Percentiles rank a stretch among this genome's conserved stretches.
phyloP scores from a whole-genome alignment of 2,113 vertebrate species.

The Pterocles orientalis region DNA sequence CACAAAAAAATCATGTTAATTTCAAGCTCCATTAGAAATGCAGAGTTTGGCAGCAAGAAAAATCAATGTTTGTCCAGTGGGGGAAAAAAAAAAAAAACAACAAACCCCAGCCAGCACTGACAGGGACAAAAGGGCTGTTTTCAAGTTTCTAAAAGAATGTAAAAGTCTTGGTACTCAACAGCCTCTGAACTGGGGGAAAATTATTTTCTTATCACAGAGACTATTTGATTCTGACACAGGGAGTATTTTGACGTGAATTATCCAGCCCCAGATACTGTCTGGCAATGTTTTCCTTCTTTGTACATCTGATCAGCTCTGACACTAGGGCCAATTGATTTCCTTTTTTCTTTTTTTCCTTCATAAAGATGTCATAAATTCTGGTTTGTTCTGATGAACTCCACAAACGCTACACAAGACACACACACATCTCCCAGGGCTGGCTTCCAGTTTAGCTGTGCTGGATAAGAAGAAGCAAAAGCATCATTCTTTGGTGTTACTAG shows the following conservation, averaged over 20 bases:
- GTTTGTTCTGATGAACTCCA: constrained; percentile 45
- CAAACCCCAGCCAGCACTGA: not conserved
- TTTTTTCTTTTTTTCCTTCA: not conserved
- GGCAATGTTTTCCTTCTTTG: constrained; percentile 31
- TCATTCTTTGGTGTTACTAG: not conserved
- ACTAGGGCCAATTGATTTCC: constrained; percentile 51
- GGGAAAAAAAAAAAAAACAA: not conserved
- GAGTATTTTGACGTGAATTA: constrained; percentile 34
- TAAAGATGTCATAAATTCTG: constrained; percentile 50
- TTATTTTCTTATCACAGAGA: constrained; percentile 39
- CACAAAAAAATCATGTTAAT: constrained; percentile 58
- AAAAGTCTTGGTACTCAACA: constrained; percentile 24
- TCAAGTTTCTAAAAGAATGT: constrained; percentile 17
- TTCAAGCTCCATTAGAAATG: constrained; percentile 76
- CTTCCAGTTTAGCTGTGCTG: not conserved
- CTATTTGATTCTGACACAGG: constrained; percentile 30
- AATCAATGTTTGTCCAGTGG: constrained; percentile 73
- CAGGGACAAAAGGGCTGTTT: constrained; percentile 1
- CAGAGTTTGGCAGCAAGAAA: constrained; percentile 56
- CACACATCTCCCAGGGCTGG: not conserved
- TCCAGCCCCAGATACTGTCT: constrained; percentile 17
- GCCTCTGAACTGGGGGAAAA: not conserved
- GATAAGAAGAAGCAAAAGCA: not conserved
- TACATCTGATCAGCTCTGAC: constrained; percentile 58
- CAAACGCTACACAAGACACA: not conserved